These are phyloP conservation scores for Coptotermes formosanus DNA, from an alignment of 1,140 invertebrate species.

Conservation along the genomic window DNA sequence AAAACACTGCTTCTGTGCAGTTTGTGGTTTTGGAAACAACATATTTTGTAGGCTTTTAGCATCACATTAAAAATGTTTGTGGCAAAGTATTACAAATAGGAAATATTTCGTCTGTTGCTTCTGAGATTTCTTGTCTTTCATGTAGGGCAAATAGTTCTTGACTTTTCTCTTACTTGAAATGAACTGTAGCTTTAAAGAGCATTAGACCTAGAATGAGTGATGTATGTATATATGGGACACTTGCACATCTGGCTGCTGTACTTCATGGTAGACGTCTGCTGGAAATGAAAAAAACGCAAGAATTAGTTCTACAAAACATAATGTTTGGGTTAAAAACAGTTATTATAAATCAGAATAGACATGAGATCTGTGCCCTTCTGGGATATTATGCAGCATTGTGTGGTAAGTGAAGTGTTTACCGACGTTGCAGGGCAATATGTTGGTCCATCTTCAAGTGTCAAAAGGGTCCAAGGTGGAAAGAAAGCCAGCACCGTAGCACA, in stretches of 20 bases:
- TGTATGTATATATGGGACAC: background rate
- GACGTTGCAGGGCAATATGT: no score
- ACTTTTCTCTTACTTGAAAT: background rate
- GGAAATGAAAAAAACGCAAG: background rate
- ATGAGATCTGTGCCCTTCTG: no score
- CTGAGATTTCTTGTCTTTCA: background rate
- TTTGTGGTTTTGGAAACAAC: background rate
- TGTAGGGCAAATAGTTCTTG: background rate
- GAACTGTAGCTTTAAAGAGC: background rate
- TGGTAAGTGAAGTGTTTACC: no score
- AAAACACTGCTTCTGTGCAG: background rate
- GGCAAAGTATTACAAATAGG: background rate
- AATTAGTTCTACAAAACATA: background rate
- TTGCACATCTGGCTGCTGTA: background rate
- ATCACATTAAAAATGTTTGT: background rate
- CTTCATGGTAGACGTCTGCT: background rate
- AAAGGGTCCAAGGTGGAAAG: no score
- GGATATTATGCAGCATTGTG: no score
- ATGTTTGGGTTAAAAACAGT: no score
- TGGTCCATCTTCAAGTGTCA: no score
- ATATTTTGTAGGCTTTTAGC: background rate
- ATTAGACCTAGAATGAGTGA: background rate
- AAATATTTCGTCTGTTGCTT: background rate
- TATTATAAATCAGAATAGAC: no score
- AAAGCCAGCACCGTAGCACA: no score